Percentiles rank a stretch among this genome's conserved stretches.
These are phyloP conservation scores for Herminia tarsipennalis DNA, from an alignment of 2,888 invertebrate species.

Conservation along the genomic window DNA sequence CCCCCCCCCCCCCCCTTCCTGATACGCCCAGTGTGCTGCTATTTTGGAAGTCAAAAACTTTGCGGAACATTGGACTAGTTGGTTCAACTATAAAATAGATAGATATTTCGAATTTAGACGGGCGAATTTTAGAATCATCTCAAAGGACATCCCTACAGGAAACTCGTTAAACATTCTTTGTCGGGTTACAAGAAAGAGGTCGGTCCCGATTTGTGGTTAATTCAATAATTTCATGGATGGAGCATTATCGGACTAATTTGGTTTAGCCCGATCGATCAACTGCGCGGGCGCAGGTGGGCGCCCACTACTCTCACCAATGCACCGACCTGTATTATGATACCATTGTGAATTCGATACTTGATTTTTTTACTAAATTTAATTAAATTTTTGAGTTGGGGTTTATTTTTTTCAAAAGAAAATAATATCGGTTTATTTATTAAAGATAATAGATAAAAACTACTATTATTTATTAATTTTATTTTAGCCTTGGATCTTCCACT, in stretches of 20 bases:
- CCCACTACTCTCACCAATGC: slow-evolving; percentile 34
- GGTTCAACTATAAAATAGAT: too few relatives aligned
- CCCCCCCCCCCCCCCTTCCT: too few relatives aligned
- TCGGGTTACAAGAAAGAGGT: slow-evolving; percentile 72
- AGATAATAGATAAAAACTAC: too few relatives aligned
- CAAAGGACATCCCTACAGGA: slow-evolving; percentile 43
- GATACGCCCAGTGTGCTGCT: too few relatives aligned
- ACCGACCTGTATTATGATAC: slow-evolving; percentile 43
- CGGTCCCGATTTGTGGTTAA: slow-evolving; percentile 63
- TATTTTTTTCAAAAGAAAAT: too few relatives aligned
- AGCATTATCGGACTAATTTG: slow-evolving; percentile 68
- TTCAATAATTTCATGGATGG: slow-evolving; percentile 70
- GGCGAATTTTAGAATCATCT: slow-evolving; percentile 12
- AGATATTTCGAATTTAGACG: too few relatives aligned
- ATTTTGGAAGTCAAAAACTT: too few relatives aligned
- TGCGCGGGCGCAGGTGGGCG: slow-evolving; percentile 69
- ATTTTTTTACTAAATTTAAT: slow-evolving; percentile 13
- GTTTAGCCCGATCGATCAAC: slow-evolving; percentile 66
- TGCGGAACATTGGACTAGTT: too few relatives aligned
- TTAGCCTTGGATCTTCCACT: too few relatives aligned
- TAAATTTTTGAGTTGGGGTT: slow-evolving; percentile 1
- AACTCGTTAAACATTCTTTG: slow-evolving; percentile 61
- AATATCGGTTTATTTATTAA: too few relatives aligned
- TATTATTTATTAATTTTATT: too few relatives aligned
- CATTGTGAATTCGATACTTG: slow-evolving; percentile 23